These are phyloP conservation scores for Drosophila melanosoma DNA, from an alignment of 2,888 invertebrate genomes.

Conservation along the genomic window DNA sequence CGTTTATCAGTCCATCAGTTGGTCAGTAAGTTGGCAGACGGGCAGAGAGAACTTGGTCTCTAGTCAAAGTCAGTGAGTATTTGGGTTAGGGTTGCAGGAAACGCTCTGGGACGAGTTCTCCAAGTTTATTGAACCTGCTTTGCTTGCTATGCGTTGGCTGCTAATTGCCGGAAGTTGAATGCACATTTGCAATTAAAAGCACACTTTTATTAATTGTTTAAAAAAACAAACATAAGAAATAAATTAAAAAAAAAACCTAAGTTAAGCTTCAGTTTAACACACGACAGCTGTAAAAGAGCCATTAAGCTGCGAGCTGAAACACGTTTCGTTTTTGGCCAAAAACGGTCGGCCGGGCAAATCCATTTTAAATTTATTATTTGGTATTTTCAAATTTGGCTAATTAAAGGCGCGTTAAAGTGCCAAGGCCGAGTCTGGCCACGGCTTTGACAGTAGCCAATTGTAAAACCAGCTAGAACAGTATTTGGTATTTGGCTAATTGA, in stretches of 20 bases:
- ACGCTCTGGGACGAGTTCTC: constrained; percentile 65
- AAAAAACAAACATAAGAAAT: neutral
- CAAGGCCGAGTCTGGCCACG: constrained; percentile 58
- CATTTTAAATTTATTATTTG: constrained; percentile 42
- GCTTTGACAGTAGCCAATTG: constrained; percentile 75
- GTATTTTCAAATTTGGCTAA: constrained; percentile 78
- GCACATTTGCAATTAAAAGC: constrained; percentile 77
- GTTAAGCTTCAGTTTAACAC: constrained; percentile 21
- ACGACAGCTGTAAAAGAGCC: constrained; percentile 46
- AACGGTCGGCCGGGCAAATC: constrained; percentile 38
- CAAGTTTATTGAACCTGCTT: constrained; percentile 68
- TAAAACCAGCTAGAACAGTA: constrained; percentile 75
- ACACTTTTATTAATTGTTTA: constrained; percentile 73
- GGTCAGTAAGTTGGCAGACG: neutral
- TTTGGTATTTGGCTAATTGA: constrained; percentile 73
- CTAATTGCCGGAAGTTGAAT: constrained; percentile 76
- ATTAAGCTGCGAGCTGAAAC: constrained; percentile 38
- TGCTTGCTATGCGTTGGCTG: constrained; percentile 16
- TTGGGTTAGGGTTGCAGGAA: constrained; percentile 78
- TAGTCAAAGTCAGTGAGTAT: constrained; percentile 73
- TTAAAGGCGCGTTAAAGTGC: constrained; percentile 75
- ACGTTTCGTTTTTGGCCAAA: constrained; percentile 69
- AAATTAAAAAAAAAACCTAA: neutral
- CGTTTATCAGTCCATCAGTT: constrained; percentile 1
- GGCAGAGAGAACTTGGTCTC: constrained; percentile 9